A percentile compares a stretch with the other conserved stretches of the same genome.
Evolutionary conservation across 2,888 invertebrate genomes (phyloP).

Genomic region (Anagyrus pseudococci): DNA sequence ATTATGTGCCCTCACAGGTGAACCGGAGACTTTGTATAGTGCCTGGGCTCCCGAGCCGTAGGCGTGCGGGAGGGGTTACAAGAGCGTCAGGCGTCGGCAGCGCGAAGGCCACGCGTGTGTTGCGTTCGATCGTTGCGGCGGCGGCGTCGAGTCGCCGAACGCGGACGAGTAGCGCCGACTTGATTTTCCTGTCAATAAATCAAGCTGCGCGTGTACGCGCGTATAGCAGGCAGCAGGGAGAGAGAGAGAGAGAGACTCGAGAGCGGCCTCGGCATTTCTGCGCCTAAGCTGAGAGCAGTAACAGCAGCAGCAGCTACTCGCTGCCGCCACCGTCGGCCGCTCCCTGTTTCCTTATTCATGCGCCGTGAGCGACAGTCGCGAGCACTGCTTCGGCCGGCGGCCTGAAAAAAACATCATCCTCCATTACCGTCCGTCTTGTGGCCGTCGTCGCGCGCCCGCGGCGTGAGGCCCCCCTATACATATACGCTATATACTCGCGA

Average conservation of each 20-base stretch:
- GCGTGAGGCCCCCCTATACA: too few relatives aligned
- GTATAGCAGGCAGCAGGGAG: too few relatives aligned
- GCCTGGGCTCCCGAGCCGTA: too few relatives aligned
- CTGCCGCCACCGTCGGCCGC: conserved; percentile 37
- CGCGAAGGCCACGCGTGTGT: conserved; percentile 20
- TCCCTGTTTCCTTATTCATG: conserved; percentile 57
- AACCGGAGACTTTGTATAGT: too few relatives aligned
- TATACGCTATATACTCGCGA: conserved; percentile 15
- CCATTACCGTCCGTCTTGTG: conserved; percentile 37
- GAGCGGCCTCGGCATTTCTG: conserved; percentile 58
- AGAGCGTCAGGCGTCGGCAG: too few relatives aligned
- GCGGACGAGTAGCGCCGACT: conserved; percentile 52
- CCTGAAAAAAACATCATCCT: conserved; percentile 43
- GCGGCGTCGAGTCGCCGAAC: too few relatives aligned
- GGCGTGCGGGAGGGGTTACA: too few relatives aligned
- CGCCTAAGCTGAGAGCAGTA: conserved; percentile 47
- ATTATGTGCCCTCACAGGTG: too few relatives aligned
- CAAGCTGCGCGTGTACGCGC: conserved; percentile 43
- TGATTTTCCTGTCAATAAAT: conserved; percentile 63
- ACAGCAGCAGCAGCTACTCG: conserved; percentile 29
- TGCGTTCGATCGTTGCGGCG: too few relatives aligned
- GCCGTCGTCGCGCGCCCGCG: conserved; percentile 5
- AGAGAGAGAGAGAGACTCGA: conserved; percentile 31
- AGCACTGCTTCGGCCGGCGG: neutral
- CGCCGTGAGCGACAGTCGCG: conserved; percentile 36